phyloP scores from a whole-genome alignment of 2,113 vertebrate species.

The Daboia siamensis region DNA sequence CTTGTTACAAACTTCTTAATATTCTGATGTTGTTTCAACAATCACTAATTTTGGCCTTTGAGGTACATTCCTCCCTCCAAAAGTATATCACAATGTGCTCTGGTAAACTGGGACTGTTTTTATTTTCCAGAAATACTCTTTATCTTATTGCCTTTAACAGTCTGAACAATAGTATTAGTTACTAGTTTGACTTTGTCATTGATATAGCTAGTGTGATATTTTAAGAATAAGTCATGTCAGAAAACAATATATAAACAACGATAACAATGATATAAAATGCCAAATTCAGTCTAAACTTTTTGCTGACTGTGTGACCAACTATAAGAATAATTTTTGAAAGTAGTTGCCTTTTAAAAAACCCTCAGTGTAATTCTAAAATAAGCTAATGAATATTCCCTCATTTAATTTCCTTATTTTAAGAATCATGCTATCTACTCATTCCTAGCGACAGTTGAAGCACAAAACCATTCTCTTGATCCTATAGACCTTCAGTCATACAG shows the following conservation, averaged over 20 bases:
- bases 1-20: conserved; percentile 13
- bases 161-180: conserved; percentile 9
- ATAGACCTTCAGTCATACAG: neutral
- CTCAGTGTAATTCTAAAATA: neutral
- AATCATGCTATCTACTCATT: conserved; percentile 39
- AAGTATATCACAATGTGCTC: neutral
- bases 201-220: conserved; percentile 35
- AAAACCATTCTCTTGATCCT: neutral
- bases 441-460: neutral
- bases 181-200: conserved; percentile 18
- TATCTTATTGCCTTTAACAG: neutral
- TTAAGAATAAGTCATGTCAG: conserved; percentile 35
- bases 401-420: neutral
- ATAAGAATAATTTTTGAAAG: conserved; percentile 13
- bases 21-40: neutral
- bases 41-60: neutral
- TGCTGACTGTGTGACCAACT: neutral
- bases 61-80: conserved; percentile 26
- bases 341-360: conserved; percentile 32
- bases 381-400: conserved; percentile 7
- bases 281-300: neutral
- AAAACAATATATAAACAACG: conserved; percentile 17
- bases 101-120: conserved; percentile 11
- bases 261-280: neutral
- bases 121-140: conserved; percentile 23